phyloP scores from a whole-genome alignment of 2,797 vertebrate genomes.

The Myripristis murdjan region DNA sequence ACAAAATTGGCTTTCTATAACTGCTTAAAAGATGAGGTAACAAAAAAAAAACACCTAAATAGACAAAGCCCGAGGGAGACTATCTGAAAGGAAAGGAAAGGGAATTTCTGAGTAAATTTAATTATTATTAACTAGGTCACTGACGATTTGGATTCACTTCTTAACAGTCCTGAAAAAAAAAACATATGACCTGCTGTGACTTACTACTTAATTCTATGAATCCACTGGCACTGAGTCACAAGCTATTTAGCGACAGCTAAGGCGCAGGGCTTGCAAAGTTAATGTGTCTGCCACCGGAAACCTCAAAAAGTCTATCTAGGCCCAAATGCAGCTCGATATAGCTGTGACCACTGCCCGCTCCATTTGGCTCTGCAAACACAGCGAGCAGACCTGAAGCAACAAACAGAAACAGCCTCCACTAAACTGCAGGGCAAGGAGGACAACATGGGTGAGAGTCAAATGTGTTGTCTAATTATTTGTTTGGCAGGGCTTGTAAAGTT shows the following conservation, averaged over 20 bases:
- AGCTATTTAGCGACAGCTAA: not conserved
- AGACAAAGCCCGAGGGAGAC: no score
- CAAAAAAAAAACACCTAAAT: no score
- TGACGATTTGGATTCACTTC: no score
- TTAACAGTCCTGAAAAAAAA: no score
- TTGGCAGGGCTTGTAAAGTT: slow-evolving; percentile 16
- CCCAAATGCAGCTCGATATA: slow-evolving; percentile 8
- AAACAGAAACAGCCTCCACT: slow-evolving; percentile 32
- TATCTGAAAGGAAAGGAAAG: no score
- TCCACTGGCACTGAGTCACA: no score
- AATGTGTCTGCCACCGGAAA: slow-evolving; percentile 15
- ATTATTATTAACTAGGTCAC: no score
- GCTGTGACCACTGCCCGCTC: slow-evolving; percentile 22
- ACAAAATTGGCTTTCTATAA: no score
- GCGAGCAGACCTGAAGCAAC: slow-evolving; percentile 22
- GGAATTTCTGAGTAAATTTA: no score
- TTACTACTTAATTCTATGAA: no score
- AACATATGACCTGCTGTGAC: no score
- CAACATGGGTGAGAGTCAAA: slow-evolving; percentile 51
- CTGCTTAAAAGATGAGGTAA: no score
- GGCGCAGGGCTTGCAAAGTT: slow-evolving; percentile 11
- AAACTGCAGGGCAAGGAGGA: slow-evolving; percentile 26
- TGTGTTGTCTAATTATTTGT: slow-evolving; percentile 33
- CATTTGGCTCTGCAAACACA: slow-evolving; percentile 37
- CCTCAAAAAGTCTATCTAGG: slow-evolving; percentile 5